Evolutionary conservation across 2,888 invertebrate genomes (phyloP).

Genomic region (Cosmorhoe ocellata): DNA sequence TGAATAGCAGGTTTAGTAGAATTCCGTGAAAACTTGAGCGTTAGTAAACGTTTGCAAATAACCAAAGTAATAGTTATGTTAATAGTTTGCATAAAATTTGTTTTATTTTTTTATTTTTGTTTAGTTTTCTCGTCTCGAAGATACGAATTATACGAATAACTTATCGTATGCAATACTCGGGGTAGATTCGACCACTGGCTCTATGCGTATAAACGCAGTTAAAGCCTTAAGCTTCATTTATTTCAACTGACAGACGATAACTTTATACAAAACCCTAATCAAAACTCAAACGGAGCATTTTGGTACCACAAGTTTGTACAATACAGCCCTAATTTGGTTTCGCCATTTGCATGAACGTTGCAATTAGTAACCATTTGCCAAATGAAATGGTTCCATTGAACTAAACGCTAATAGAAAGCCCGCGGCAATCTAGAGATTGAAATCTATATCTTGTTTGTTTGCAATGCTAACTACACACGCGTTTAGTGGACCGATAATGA

Average conservation of each 20-base stretch:
- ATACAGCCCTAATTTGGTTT: conserved; percentile 12
- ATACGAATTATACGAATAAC: too few species aligned
- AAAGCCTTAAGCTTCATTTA: neutral
- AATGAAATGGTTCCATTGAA: conserved; percentile 17
- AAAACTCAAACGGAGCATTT: conserved; percentile 15
- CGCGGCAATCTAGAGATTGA: conserved; percentile 55
- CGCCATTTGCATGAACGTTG: conserved; percentile 5
- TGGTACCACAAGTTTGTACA: conserved; percentile 7
- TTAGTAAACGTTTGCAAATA: too few species aligned
- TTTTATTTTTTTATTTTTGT: too few species aligned
- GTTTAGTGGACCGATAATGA: conserved; percentile 38
- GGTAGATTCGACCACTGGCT: too few species aligned
- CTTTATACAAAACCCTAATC: conserved; percentile 6
- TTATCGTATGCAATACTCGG: too few species aligned
- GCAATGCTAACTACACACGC: conserved; percentile 50
- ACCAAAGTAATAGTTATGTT: too few species aligned
- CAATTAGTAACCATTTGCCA: conserved; percentile 16
- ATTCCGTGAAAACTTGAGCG: too few species aligned
- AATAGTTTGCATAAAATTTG: too few species aligned
- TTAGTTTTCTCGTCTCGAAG: too few species aligned
- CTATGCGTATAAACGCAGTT: neutral
- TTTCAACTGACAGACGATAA: neutral
- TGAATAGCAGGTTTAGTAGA: too few species aligned
- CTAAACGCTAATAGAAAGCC: conserved; percentile 28
- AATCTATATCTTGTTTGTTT: conserved; percentile 60